Evolutionary conservation across 2,113 vertebrate species (phyloP), one percentile per base, ranked within the genome.

Genomic region (Corapipo altera): DNA sequence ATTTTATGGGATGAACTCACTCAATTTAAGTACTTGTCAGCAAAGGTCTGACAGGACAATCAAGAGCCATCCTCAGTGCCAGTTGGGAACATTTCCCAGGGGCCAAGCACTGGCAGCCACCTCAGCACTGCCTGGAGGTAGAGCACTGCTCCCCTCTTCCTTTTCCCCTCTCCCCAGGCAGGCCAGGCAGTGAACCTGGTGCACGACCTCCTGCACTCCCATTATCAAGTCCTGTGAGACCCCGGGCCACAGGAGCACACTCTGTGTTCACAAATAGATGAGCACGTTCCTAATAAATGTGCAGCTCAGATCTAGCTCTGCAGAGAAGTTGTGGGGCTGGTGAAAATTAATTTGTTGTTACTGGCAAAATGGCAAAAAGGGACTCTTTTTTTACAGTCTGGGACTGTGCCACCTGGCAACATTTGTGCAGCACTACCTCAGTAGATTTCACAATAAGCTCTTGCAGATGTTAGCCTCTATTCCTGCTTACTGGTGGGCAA

Each of bases 11-110:
- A 90, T 85, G 92, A 90, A 92, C 91, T 97, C 15, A 0, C 64
- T 76, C 85, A 88, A 57, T 92, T 94, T 89, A 94, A 96, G 89
- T 87, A 91, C 88, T 95, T 92, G 84, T 91, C 88, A 91, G 81
- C 3, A 12, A 70, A 49, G 73, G 74, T 84, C 70, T 61, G 86
- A 83, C 71, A 62, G 85, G 51, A 78, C 81, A 79, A 54, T 76
- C 41, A 73, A 41, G 71, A 91, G 78, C 44, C 66, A 75, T 59
- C 74, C 48, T 49, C 70, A 1, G 16, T 22, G 62, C 41, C 10
- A 7, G 66, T 2, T 75, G 65, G 79, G 85, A 95, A 71, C 87
- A 33, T 35, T 3, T 11, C 33, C 52, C 6, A 3, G 48, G 51
- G 15, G 22, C 69, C 51, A 51, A 52, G 73, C 1, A 1, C 75